Base-by-base conservation (phyloP, 2,113 vertebrate genomes). In the Equus przewalskii region DNA sequence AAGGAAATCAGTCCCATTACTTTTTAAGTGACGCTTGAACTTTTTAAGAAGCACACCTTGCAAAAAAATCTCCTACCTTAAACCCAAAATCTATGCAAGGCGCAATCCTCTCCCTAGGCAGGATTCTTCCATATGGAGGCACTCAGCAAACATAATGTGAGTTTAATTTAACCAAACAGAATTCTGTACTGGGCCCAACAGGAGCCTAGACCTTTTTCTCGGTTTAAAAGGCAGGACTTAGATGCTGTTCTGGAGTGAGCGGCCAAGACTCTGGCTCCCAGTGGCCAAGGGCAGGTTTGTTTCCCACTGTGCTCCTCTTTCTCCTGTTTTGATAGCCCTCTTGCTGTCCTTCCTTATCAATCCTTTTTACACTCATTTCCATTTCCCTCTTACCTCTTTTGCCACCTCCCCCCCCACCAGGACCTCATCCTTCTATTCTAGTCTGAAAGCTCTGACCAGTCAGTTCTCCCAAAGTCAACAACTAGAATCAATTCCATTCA, bases 1-100 rank as follows among this genome's bases (percentile, higher is more conserved):
- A 88, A 95, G 83, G 62, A 95, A 95, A 72, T 76, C 44, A 82
- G 70, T 49, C 58, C 64, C 36, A 76, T 70, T 91, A 56, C 26
- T 89, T 78, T 89, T 44, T 33, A 92, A 86, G 10, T 16, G 24
- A 78, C 13, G 46, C 19, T 46, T 46, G 11, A 44, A 26, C 24
- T 19, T 89, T 76, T 89, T 76, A 72, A 8, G 60, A 91, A 96
- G 64, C 88, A 86, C 46, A 84, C 18, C 18, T 91, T 49, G 64
- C 19, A 72, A 92, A 96, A 90, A 87, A 22, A 44, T 6, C 72
- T 78, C 24, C 24, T 4, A 91, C 28, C 21, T 83, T 89, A 22
- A 91, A 69, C 33, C 44, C n/a, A 18, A 96, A 86, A 73, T 89
- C 72, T 21, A 46, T 18, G 26, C 51, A 85, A 81, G 83, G 30